Percentiles rank a stretch among this genome's conserved stretches.
Conservation (phyloP, 2,113 vertebrate genomes). For the Tetrao urogallus region DNA sequence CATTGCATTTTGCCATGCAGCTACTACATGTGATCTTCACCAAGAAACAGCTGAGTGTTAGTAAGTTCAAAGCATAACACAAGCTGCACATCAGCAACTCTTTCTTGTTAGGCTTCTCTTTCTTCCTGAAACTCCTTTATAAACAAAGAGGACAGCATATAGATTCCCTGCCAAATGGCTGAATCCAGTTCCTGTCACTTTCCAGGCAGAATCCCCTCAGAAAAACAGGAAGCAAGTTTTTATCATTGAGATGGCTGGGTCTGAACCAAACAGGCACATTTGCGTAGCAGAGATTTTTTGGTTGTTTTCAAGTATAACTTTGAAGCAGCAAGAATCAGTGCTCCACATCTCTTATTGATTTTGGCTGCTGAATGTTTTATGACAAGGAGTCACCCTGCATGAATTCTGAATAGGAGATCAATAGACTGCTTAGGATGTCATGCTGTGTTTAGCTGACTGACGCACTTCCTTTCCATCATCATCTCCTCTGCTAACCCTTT, state of each 20-base stretch:
- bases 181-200: constrained; percentile 26
- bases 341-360: constrained; percentile 74
- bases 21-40: neutral
- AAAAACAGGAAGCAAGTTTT: constrained; percentile 45
- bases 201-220: neutral
- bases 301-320: constrained; percentile 60
- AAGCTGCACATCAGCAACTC: constrained; percentile 23
- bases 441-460: constrained; percentile 50
- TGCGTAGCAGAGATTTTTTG: constrained; percentile 46
- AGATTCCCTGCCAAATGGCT: constrained; percentile 40
- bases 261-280: constrained; percentile 30
- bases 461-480: neutral
- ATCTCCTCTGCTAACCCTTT: neutral
- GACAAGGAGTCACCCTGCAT: constrained; percentile 58
- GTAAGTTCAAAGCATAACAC: neutral
- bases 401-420: constrained; percentile 75
- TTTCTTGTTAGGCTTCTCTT: constrained; percentile 40
- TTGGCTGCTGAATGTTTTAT: constrained; percentile 78
- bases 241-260: constrained; percentile 25
- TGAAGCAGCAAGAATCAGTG: constrained; percentile 63
- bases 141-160: constrained; percentile 55
- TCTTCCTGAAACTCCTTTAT: constrained; percentile 15
- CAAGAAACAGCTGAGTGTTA: constrained; percentile 8
- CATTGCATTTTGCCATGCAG: neutral
- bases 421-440: constrained; percentile 66